Evolutionary conservation across 2,888 invertebrate genomes (phyloP), one percentile per base, ranked within the genome.

Genomic region (Tenthredo livida): DNA sequence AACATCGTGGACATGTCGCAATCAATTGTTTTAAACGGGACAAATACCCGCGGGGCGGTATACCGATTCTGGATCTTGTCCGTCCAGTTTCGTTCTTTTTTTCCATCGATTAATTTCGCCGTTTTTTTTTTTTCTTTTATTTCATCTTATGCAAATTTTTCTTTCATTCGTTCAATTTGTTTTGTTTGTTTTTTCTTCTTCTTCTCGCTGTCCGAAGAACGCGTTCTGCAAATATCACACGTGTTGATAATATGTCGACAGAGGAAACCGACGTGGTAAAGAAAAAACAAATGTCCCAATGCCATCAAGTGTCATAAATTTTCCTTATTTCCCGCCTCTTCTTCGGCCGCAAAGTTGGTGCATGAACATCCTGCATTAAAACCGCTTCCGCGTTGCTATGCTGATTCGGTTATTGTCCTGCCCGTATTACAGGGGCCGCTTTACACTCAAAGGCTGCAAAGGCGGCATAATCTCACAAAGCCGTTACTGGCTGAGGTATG

Each of bases 351-450:
- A 61, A 9, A 25, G 67, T 67, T 33, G 15, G 67, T 33, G 7
- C 33, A 67, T 33, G 67, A 33, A 73, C 73, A 21, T 86, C 85
- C 87, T 88, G 86, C 86, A 88, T 84, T 17, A 84, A 85, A 43
- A 73, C 54, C 83, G 82, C 72, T 89, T 89, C 89, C 89, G 89
- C 90, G 89, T 89, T 90, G 89, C 87, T 89, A 89, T 90, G 89
- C 89, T 89, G 90, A 89, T 89, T 89, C 43, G 78, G 73, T 40
- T 80, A 80, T 80, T 80, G 80, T 80, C 80, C 80, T 77, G 77
- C 33, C 77, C 80, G 72, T 73, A 43, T 73, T 73, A 73, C 72
- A 37, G n/a, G 43, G n/a, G 2, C 33, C 67, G 67, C 33, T 33
- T 67, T 67, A 43, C 72, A 73, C 54, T 77, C 50, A 54, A 77